phyloP scores from a whole-genome alignment of 1,140 invertebrate genomes.

The Danaus plexippus region DNA sequence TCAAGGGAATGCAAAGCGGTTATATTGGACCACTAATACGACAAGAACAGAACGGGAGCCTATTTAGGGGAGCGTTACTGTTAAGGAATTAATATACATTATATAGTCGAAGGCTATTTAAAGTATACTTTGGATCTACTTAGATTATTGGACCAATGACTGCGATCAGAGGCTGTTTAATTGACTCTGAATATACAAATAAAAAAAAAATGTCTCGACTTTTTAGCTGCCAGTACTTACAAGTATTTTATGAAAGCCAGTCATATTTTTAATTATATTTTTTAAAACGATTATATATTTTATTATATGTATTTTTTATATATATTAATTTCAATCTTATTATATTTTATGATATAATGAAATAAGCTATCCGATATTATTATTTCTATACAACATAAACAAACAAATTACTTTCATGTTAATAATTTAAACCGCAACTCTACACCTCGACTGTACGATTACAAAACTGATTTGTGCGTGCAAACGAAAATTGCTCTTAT shows the following conservation, averaged over 20 bases:
- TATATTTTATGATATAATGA: too few species aligned
- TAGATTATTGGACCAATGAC: background rate
- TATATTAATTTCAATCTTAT: too few species aligned
- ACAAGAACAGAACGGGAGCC: constrained; percentile 29
- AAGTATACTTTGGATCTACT: background rate
- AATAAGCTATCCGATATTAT: too few species aligned
- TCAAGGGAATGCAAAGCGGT: constrained; percentile 34
- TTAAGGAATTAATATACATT: constrained; percentile 21
- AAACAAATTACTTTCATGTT: constrained; percentile 45
- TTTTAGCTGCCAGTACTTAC: too few species aligned
- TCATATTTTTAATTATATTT: too few species aligned
- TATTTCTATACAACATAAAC: constrained; percentile 6
- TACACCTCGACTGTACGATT: constrained; percentile 28
- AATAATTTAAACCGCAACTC: constrained; percentile 39
- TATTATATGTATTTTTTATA: too few species aligned
- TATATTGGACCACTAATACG: constrained; percentile 32
- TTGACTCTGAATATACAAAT: too few species aligned
- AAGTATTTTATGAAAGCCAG: too few species aligned
- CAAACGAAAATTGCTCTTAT: constrained; percentile 17
- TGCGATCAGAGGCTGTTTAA: too few species aligned
- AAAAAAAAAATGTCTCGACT: too few species aligned
- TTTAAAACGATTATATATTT: too few species aligned
- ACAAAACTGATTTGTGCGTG: background rate
- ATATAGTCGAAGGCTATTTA: constrained; percentile 7
- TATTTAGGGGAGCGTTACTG: constrained; percentile 20